phyloP scores from a whole-genome alignment of 2,888 invertebrate genomes.

The Ochropleura leucogaster region DNA sequence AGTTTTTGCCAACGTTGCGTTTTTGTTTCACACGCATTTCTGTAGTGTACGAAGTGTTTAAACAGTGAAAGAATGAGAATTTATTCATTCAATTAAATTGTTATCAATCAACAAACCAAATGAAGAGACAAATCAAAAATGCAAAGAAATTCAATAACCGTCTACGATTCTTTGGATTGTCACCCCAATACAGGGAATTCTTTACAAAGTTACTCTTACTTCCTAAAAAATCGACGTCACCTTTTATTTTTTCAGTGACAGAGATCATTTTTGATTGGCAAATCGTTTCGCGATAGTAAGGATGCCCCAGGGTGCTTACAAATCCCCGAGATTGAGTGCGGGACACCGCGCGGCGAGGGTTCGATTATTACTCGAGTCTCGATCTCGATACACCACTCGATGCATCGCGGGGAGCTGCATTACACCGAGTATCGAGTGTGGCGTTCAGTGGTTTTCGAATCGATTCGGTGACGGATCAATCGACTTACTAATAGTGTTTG shows the following conservation, averaged over 20 bases:
- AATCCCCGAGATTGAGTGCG: conserved; percentile 87
- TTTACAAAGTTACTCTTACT: conserved; percentile 60
- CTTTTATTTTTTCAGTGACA: conserved; percentile 62
- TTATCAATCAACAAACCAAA: conserved; percentile 78
- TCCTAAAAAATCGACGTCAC: conserved; percentile 10
- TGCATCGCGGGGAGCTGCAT: conserved; percentile 84
- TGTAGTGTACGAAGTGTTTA: background rate
- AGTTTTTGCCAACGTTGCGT: background rate
- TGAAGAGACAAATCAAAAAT: conserved; percentile 86
- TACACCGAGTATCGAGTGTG: conserved; percentile 73
- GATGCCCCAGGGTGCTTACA: conserved; percentile 74
- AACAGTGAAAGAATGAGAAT: background rate
- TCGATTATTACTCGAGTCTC: conserved; percentile 86
- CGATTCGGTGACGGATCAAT: conserved; percentile 79
- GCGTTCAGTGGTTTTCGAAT: conserved; percentile 73
- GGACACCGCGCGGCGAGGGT: conserved; percentile 82
- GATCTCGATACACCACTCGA: conserved; percentile 86
- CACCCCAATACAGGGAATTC: conserved; percentile 82
- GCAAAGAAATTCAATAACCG: conserved; percentile 89
- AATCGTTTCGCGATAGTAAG: conserved; percentile 53
- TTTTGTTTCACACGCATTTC: background rate
- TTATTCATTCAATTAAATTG: conserved; percentile 66
- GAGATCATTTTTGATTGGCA: conserved; percentile 69
- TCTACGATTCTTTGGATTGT: conserved; percentile 86
- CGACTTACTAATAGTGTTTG: conserved; percentile 58